Conservation (phyloP, 2,888 invertebrate genomes). For the Drosophila limbata region DNA sequence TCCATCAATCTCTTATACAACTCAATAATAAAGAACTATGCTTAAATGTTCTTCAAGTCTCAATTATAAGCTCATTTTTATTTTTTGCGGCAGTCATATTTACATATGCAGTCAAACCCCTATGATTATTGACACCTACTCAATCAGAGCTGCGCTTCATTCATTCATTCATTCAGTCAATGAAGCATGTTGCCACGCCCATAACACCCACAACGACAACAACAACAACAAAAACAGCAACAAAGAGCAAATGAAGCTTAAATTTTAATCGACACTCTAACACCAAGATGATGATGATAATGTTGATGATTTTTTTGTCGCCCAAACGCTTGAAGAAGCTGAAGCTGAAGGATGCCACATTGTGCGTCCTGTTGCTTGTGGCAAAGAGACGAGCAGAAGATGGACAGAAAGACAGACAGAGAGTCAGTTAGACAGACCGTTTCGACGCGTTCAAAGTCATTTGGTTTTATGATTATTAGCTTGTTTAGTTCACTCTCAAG, state of each 20-base stretch:
- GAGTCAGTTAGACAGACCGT: constrained; percentile 29
- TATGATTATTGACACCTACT: constrained; percentile 69
- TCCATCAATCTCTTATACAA: background rate
- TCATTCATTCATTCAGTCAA: constrained; percentile 25
- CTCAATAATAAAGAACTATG: background rate
- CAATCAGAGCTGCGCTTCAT: constrained; percentile 51
- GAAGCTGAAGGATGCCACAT: constrained; percentile 27
- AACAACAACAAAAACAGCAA: constrained; percentile 8
- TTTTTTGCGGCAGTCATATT: background rate
- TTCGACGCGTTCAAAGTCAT: constrained; percentile 81
- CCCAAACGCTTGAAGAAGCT: constrained; percentile 32
- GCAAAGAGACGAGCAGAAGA: constrained; percentile 35
- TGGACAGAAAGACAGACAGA: constrained; percentile 28
- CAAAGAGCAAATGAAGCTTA: constrained; percentile 74
- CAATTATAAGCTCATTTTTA: background rate
- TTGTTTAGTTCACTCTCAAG: constrained; percentile 81
- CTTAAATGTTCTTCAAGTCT: background rate
- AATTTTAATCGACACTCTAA: constrained; percentile 76
- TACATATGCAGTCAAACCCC: constrained; percentile 27
- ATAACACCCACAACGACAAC: constrained; percentile 21
- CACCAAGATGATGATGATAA: constrained; percentile 75
- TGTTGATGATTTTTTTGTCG: constrained; percentile 75
- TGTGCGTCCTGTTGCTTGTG: constrained; percentile 36
- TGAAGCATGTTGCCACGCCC: constrained; percentile 46
- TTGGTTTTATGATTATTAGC: constrained; percentile 85